Evolutionary conservation across 2,888 invertebrate species (phyloP).

Genomic region (Xanthia icteritia): DNA sequence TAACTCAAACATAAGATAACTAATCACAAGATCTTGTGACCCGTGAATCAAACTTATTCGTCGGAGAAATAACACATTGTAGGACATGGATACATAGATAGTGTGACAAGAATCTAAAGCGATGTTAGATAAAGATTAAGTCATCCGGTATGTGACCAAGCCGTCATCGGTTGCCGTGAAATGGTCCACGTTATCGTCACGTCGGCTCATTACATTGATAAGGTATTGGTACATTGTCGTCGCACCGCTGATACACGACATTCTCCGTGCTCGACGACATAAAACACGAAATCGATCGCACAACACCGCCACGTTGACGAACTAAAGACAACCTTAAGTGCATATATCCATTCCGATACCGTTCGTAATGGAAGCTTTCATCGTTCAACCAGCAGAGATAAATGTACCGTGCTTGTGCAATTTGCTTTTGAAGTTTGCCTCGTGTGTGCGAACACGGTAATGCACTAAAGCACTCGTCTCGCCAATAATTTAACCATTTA

Average conservation of each 20-base stretch:
- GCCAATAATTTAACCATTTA: constrained; percentile 80
- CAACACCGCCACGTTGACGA: constrained; percentile 67
- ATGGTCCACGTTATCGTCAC: constrained; percentile 37
- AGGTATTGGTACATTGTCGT: constrained; percentile 50
- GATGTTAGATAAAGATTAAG: constrained; percentile 57
- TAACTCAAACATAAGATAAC: constrained; percentile 62
- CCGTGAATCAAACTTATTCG: constrained; percentile 59
- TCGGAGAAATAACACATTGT: constrained; percentile 48
- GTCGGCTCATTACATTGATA: constrained; percentile 54
- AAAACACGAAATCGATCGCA: constrained; percentile 73
- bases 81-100: constrained; percentile 39
- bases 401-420: constrained; percentile 83
- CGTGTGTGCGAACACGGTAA: constrained; percentile 78
- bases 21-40: constrained; percentile 59
- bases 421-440: constrained; percentile 85
- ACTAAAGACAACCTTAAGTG: constrained; percentile 82
- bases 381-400: constrained; percentile 81
- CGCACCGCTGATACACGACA: constrained; percentile 42
- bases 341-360: constrained; percentile 83
- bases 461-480: constrained; percentile 79
- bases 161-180: constrained; percentile 43
- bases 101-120: constrained; percentile 47
- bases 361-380: constrained; percentile 85
- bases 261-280: constrained; percentile 61
- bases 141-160: constrained; percentile 47